Evolutionary conservation across 2,797 vertebrate species (phyloP), one percentile per base, ranked within the genome.

Genomic region (Dendrocincla tyrannina): DNA sequence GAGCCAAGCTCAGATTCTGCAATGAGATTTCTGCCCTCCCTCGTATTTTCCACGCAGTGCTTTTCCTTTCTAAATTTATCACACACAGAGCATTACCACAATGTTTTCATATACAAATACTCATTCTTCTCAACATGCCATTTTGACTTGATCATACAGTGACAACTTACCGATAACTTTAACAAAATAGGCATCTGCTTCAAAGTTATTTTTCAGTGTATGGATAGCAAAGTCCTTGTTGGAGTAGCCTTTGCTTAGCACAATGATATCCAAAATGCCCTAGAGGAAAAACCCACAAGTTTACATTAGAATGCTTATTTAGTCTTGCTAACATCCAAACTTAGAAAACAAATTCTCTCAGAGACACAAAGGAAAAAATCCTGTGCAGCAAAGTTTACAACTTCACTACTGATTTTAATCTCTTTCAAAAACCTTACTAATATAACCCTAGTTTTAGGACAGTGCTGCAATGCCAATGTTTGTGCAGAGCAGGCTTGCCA

Each of bases 111-210:
- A 53, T 4, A 15, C 7, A 64, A 59, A 81, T 49, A 75, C 7
- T 42, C 64, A 52, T 39, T 52, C 39, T 72, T 91, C 27, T 78
- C 55, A 76, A 56, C 17, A 39, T 62, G 32, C 27, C 35, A 15
- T 83, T 85, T 41, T 62, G 33, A 88, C n/a, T 80, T 33, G 32
- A 81, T 63, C 52, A 72, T 17, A 35, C 33, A 62, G 22, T 44
- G 64, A 49, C 53, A 94, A 98, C 99, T 99, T 98, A 99, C 99
- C 99, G 93, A 99, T 99, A 94, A 99, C 99, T 98, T 99, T 99
- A 86, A 99, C 99, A 90, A 99, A 99, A 96, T 99, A 99, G 53
- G 99, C 99, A 76, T 99, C 99, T 3, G 98, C 99, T 98, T 99
- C 99, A 70, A 99, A 99, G 98, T 99, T 99, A 97, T 99, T 99